Conservation (phyloP, 1,140 invertebrate species). For the Bombus balteatus region DNA sequence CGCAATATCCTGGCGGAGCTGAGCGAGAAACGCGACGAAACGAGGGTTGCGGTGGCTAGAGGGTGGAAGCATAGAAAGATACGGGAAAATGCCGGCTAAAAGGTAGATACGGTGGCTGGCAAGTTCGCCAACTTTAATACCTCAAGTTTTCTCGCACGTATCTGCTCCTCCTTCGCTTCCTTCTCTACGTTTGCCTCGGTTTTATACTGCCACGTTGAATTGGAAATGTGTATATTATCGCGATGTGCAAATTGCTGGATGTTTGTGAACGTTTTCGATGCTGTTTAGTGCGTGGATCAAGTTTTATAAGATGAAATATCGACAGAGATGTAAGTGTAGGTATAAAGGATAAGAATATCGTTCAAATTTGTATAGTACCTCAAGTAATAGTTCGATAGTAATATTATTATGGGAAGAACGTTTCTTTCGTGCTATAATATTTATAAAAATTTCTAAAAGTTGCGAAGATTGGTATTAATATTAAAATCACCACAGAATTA, state of each 20-base stretch:
- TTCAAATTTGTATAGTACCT: background rate
- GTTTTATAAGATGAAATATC: background rate
- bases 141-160: slow-evolving; percentile 58
- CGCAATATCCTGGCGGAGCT: slow-evolving; percentile 63
- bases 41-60: background rate
- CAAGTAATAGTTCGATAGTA: background rate
- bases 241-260: background rate
- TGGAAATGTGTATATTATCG: background rate
- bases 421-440: background rate
- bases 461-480: no score
- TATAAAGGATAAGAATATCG: background rate
- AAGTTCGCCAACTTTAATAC: slow-evolving; percentile 62
- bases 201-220: background rate
- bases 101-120: slow-evolving; percentile 49
- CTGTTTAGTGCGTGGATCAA: background rate
- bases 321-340: no score
- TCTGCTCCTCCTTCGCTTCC: slow-evolving; percentile 4
- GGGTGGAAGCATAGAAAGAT: slow-evolving; percentile 33
- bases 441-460: background rate
- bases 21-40: slow-evolving; percentile 32
- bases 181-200: background rate
- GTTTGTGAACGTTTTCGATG: background rate
- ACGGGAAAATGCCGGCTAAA: slow-evolving; percentile 27
- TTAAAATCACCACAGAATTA: no score
- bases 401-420: background rate